Evolutionary conservation across 1,140 invertebrate genomes (phyloP).

Genomic region (Pachypsylla venusta): DNA sequence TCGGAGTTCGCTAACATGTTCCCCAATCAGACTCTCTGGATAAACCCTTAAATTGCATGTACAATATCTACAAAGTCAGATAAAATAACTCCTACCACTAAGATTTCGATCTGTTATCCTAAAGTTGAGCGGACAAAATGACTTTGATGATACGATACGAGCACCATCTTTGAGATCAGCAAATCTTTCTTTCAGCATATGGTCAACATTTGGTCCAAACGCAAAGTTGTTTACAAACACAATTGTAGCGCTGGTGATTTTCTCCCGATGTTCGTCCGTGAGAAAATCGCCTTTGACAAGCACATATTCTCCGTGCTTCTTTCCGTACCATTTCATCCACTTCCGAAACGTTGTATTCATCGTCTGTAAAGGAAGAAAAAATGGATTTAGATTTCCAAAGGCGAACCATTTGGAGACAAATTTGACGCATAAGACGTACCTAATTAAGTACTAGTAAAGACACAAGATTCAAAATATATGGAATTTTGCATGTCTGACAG

Average conservation of each 20-base stretch:
- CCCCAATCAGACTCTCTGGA: too few relatives aligned
- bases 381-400: too few relatives aligned
- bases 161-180: slow-evolving; percentile 91
- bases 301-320: slow-evolving; percentile 77
- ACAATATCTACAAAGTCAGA: too few relatives aligned
- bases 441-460: too few relatives aligned
- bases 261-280: slow-evolving; percentile 75
- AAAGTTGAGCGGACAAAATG: slow-evolving; percentile 95
- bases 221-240: slow-evolving; percentile 99
- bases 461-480: too few relatives aligned
- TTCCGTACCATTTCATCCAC: slow-evolving; percentile 97
- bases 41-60: too few relatives aligned
- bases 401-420: too few relatives aligned
- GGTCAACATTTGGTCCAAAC: slow-evolving; percentile 91
- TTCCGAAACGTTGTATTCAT: slow-evolving; percentile 81
- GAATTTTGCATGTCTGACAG: too few relatives aligned
- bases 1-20: too few relatives aligned
- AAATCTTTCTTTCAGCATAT: slow-evolving; percentile 89
- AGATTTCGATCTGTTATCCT: slow-evolving; percentile 84
- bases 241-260: slow-evolving; percentile 78
- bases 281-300: slow-evolving; percentile 91
- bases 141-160: slow-evolving; percentile 94
- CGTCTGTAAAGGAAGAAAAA: slow-evolving; percentile 41
- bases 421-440: too few relatives aligned
- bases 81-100: slow-evolving; percentile 38